Evolutionary conservation across 2,797 vertebrate genomes (phyloP).

Genomic region (Stomatorhinus walkeri): DNA sequence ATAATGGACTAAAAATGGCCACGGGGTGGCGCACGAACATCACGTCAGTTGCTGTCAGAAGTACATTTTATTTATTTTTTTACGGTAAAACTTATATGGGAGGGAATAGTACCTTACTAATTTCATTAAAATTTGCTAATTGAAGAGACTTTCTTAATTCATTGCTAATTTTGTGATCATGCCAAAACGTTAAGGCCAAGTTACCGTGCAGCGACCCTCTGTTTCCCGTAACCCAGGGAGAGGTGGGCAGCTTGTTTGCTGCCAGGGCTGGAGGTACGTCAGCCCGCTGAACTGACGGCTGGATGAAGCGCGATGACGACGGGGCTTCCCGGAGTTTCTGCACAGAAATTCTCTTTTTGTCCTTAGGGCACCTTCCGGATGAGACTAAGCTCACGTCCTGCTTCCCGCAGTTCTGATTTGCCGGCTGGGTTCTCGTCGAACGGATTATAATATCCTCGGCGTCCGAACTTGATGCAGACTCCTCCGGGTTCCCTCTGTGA

Average conservation of each 20-base stretch:
- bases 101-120: not conserved
- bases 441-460: conserved; percentile 53
- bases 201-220: conserved; percentile 19
- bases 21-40: conserved; percentile 14
- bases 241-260: conserved; percentile 27
- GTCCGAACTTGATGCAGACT: conserved; percentile 43
- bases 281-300: conserved; percentile 2
- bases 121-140: not conserved
- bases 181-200: not conserved
- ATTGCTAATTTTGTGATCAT: not conserved
- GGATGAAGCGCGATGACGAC: conserved; percentile 24
- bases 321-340: conserved; percentile 45
- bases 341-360: conserved; percentile 36
- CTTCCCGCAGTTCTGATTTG: not conserved
- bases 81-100: not conserved
- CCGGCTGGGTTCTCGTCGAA: conserved; percentile 40
- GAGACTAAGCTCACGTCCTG: not conserved
- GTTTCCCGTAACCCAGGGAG: not conserved
- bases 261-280: conserved; percentile 31
- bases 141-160: not conserved
- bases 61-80: not conserved
- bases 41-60: not conserved
- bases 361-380: not conserved
- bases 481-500: conserved; percentile 25
- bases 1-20: not conserved